Evolutionary conservation across 2,113 vertebrate species (phyloP).

Genomic region (Seriola aureovittata): DNA sequence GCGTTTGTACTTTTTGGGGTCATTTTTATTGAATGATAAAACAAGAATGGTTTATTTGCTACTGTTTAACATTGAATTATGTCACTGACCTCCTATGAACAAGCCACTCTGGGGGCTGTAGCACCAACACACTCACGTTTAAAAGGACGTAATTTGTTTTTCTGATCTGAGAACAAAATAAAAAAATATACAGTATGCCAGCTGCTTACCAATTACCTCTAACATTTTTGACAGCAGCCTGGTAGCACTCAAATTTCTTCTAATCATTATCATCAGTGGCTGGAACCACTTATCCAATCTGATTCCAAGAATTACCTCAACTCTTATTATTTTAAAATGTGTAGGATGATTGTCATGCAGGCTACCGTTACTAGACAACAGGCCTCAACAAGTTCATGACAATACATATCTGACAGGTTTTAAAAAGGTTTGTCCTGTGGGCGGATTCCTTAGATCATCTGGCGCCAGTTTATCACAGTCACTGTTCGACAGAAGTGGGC

Average conservation of each 20-base stretch:
- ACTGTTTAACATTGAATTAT: not conserved
- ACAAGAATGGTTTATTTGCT: too few relatives aligned
- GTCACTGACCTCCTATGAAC: not conserved
- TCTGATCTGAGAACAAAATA: not conserved
- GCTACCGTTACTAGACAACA: not conserved
- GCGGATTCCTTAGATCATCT: not conserved
- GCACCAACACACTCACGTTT: not conserved
- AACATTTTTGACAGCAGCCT: not conserved
- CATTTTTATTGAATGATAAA: not conserved
- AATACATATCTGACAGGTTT: conserved; percentile 20
- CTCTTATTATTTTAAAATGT: conserved; percentile 9
- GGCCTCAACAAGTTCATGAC: conserved; percentile 22
- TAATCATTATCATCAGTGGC: not conserved
- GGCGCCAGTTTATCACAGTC: conserved; percentile 14
- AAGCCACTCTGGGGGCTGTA: not conserved
- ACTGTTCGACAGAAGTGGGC: conserved; percentile 1
- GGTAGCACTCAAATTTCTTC: not conserved
- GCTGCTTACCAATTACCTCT: not conserved
- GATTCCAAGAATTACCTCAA: not conserved
- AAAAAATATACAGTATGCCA: not conserved
- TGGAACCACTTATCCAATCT: not conserved
- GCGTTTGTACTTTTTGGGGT: not conserved
- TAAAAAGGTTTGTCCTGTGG: conserved; percentile 14
- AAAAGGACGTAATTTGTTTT: not conserved
- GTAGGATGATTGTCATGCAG: not conserved